Base-by-base conservation (phyloP, 2,113 vertebrate species). In the Acanthisitta chloris region DNA sequence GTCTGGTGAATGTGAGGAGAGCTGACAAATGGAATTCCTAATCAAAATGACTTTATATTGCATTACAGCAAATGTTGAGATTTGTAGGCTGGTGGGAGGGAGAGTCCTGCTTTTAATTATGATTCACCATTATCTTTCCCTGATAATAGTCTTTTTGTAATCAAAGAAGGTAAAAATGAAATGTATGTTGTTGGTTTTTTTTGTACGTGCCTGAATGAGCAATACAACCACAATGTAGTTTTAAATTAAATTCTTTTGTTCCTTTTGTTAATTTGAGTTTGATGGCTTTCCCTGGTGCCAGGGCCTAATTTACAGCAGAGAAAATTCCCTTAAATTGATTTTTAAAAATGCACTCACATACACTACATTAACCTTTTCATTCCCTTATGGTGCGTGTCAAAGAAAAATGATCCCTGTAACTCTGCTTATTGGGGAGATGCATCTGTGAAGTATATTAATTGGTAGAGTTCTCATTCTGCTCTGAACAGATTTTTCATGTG, bases 231-330 rank as follows among this genome's bases (percentile, higher is more conserved):
- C 85, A 67, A 25, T 21, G 43, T 90, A 74, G 55, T 94, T 96
- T 96, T 90, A 87, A 92, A 90, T 94, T 76, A 93, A 95, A 79
- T 82, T 86, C 31, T 85, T 97, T 95, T 95, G 33, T 95, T 96
- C 82, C 78, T 92, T 96, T 95, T 67, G 40, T 90, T 97, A 96
- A 91, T 94, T 79, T 92, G 81, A 87, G 62, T 91, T 95, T 95
- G 57, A 83, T 95, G 81, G 61, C 92, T 97, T 96, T 82, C 87
- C 73, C 77, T 76, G 52, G 40, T 96, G 81, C 80, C 61, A 73
- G 31, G 80, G 54, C 76, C 76, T 95, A 88, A 95, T 92, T 96
- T 97, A 78, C 17, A 89, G 48, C 62, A 92, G 86, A 94, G 66
- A 96, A 96, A 93, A 88, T 67, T 82, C 31, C 55, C 79, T 95